A percentile compares a stretch with the other conserved stretches of the same genome.
These are phyloP conservation scores for Gephyroberyx darwinii DNA, from an alignment of 2,797 vertebrate species.

Conservation along the genomic window DNA sequence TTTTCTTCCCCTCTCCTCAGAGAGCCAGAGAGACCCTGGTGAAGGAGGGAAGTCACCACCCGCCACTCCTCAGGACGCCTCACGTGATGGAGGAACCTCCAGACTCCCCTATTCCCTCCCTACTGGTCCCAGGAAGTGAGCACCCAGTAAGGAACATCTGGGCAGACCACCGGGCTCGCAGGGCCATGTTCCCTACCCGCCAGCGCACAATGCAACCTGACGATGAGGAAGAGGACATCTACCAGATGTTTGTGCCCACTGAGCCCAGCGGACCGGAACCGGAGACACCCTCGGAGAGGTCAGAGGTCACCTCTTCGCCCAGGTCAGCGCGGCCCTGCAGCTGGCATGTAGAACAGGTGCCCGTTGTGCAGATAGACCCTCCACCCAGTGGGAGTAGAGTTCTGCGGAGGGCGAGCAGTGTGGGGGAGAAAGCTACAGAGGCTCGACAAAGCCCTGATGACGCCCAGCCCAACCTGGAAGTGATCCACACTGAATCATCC, in stretches of 20 bases:
- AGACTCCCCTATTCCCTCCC: slow-evolving; percentile 70
- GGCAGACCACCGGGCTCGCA: slow-evolving; percentile 91
- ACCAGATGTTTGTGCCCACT: slow-evolving; percentile 94
- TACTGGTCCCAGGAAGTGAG: slow-evolving; percentile 82
- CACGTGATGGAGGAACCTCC: slow-evolving; percentile 79
- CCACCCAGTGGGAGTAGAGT: slow-evolving; percentile 76
- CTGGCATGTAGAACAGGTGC: slow-evolving; percentile 90
- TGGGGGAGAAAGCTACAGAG: slow-evolving; percentile 86
- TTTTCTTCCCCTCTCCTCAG: slow-evolving; percentile 70
- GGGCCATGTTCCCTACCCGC: slow-evolving; percentile 91
- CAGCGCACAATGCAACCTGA: slow-evolving; percentile 87
- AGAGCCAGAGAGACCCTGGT: slow-evolving; percentile 86
- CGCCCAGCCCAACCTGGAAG: slow-evolving; percentile 62
- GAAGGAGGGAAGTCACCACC: slow-evolving; percentile 81
- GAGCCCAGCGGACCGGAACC: slow-evolving; percentile 79
- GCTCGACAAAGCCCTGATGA: slow-evolving; percentile 58
- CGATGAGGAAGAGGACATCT: slow-evolving; percentile 93
- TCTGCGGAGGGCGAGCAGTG: slow-evolving; percentile 92
- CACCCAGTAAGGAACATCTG: slow-evolving; percentile 88
- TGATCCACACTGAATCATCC: slow-evolving; percentile 78
- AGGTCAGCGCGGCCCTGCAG: slow-evolving; percentile 89
- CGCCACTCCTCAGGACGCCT: slow-evolving; percentile 76
- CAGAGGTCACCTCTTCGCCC: slow-evolving; percentile 74
- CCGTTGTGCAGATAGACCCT: slow-evolving; percentile 72
- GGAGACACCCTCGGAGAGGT: slow-evolving; percentile 67